Percentiles rank a stretch among this genome's conserved stretches.
Conservation (phyloP, 2,888 invertebrate species). For the Calameuta idolon region DNA sequence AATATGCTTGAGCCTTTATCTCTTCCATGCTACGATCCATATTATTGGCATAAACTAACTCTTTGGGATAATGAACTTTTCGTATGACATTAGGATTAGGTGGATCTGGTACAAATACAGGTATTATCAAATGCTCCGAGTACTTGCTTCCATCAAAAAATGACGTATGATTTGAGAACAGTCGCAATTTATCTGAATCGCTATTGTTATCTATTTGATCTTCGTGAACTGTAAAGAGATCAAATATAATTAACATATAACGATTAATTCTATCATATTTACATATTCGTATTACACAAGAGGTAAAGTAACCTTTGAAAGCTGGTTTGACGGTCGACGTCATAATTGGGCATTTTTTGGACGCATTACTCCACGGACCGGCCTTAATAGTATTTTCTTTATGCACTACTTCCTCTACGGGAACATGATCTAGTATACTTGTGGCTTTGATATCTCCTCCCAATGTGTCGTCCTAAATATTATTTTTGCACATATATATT, state of each 20-base stretch:
- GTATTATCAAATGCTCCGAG: constrained; percentile 47
- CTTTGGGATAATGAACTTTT: constrained; percentile 61
- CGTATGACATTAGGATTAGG: constrained; percentile 49
- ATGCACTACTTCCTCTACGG: constrained; percentile 69
- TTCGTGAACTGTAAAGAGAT: constrained; percentile 71
- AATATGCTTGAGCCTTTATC: constrained; percentile 75
- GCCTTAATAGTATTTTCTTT: constrained; percentile 81
- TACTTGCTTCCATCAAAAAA: constrained; percentile 58
- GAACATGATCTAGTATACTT: constrained; percentile 73
- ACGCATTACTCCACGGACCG: constrained; percentile 75
- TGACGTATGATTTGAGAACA: constrained; percentile 57
- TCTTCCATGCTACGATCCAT: constrained; percentile 85
- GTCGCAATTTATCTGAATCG: constrained; percentile 49
- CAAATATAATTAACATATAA: constrained; percentile 9
- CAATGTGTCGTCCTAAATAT: constrained; percentile 49
- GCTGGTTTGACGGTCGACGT: constrained; percentile 57
- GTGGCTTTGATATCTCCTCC: constrained; percentile 56
- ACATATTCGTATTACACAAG: constrained; percentile 11
- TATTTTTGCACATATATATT: not conserved
- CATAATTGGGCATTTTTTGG: constrained; percentile 60
- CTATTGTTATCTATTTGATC: constrained; percentile 66
- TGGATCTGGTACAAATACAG: constrained; percentile 54
- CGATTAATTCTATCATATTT: constrained; percentile 15
- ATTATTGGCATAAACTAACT: constrained; percentile 71
- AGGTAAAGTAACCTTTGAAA: constrained; percentile 66